phyloP scores from a whole-genome alignment of 2,113 vertebrate species.

The Esox niger region DNA sequence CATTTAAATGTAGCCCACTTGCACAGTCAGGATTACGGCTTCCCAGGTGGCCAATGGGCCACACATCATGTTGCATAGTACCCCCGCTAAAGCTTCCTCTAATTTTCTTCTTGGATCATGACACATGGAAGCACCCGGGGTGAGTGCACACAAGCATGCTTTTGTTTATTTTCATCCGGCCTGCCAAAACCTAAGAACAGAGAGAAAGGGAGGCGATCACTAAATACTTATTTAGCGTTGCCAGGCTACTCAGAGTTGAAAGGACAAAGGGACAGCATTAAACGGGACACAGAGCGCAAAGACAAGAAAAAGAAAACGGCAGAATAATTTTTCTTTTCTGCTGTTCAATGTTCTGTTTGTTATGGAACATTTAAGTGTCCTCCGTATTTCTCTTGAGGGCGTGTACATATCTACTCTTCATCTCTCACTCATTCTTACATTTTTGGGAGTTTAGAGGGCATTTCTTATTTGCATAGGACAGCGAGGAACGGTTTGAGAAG shows the following conservation, averaged over 20 bases:
- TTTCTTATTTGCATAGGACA: no score
- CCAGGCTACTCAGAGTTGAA: constrained; percentile 21
- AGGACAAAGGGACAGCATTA: constrained; percentile 8
- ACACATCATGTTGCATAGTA: not conserved
- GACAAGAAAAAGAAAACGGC: not conserved
- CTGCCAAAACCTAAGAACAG: constrained; percentile 20
- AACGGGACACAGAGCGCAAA: not conserved
- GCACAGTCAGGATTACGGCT: not conserved
- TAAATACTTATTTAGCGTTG: constrained; percentile 35
- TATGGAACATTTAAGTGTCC: no score
- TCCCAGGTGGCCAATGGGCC: not conserved
- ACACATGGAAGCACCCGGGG: constrained; percentile 13
- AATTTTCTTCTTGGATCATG: constrained; percentile 1
- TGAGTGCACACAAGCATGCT: constrained; percentile 20
- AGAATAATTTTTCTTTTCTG: not conserved
- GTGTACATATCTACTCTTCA: not conserved
- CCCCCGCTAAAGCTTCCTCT: not conserved
- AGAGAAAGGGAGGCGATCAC: constrained; percentile 22
- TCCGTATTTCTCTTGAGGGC: not conserved
- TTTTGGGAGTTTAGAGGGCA: no score
- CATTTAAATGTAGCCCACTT: no score
- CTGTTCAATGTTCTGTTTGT: not conserved
- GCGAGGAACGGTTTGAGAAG: no score
- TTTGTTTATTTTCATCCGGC: constrained; percentile 34
- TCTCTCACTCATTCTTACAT: no score